Percentiles rank a stretch among this genome's conserved stretches.
Conservation (phyloP, 1,140 invertebrate genomes). For the Hypsibius dujardini region DNA sequence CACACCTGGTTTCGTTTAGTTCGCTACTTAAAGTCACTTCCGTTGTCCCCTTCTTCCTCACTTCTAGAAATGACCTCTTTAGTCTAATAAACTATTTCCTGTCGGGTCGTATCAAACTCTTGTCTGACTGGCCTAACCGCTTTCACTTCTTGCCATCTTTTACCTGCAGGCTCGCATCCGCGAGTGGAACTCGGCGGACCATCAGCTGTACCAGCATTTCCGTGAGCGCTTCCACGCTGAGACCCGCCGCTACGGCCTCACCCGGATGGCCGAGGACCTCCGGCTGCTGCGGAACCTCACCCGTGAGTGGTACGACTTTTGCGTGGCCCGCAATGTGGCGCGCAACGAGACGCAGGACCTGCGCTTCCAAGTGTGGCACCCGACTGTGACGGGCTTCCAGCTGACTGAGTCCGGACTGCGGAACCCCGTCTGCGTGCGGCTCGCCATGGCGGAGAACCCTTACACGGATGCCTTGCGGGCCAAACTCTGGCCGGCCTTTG, state of each 20-base stretch:
- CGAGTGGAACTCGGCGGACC: slow-evolving; percentile 23
- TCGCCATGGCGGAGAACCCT: slow-evolving; percentile 14
- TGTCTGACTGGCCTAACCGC: no score
- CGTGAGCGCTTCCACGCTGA: slow-evolving; percentile 22
- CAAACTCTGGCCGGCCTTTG: background rate
- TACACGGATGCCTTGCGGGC: background rate
- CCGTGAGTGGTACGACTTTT: slow-evolving; percentile 22
- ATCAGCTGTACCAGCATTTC: slow-evolving; percentile 24
- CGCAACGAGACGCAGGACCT: background rate
- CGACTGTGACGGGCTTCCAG: background rate
- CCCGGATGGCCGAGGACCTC: slow-evolving; percentile 22
- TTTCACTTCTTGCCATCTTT: no score
- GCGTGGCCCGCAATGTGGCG: slow-evolving; percentile 20
- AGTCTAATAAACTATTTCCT: no score
- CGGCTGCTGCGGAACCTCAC: slow-evolving; percentile 21
- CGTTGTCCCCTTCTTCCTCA: background rate
- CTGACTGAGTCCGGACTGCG: background rate
- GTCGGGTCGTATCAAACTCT: no score
- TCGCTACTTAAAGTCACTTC: background rate
- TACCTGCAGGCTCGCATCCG: slow-evolving; percentile 16
- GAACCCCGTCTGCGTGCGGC: background rate
- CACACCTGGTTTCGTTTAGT: no score
- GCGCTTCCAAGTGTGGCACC: slow-evolving; percentile 3
- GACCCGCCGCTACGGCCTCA: slow-evolving; percentile 21
- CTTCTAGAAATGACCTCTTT: background rate